Percentiles rank a stretch among this genome's conserved stretches.
These are phyloP conservation scores for Microcebus griseorufus DNA, from an alignment of 2,113 vertebrate genomes.

Conservation along the genomic window DNA sequence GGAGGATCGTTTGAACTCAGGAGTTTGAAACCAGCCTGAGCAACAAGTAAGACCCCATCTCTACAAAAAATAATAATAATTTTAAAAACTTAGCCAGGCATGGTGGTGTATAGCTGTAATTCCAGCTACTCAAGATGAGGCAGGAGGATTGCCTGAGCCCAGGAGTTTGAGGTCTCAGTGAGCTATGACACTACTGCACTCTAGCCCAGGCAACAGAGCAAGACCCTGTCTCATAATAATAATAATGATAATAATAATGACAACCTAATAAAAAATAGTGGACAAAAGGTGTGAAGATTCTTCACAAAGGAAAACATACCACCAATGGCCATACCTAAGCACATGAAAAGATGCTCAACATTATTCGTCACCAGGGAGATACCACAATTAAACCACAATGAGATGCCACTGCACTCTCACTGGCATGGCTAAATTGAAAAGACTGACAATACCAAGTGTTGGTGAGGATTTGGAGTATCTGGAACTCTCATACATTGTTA, in stretches of 20 bases:
- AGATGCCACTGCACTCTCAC: not conserved
- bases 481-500: not conserved
- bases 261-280: not conserved
- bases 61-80: no score
- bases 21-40: not conserved
- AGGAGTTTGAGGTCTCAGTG: not conserved
- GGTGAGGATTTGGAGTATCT: not conserved
- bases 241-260: no score
- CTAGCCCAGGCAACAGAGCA: not conserved
- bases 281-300: constrained; percentile 2
- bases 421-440: not conserved
- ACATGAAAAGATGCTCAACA: not conserved
- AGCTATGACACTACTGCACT: not conserved
- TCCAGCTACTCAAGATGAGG: no score
- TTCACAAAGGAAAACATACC: not conserved
- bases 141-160: not conserved
- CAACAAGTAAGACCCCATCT: not conserved
- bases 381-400: not conserved
- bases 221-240: not conserved
- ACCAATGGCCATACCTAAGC: not conserved
- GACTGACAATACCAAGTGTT: not conserved
- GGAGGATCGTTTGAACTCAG: not conserved
- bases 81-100: no score
- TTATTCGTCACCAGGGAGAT: not conserved
- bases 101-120: no score